Percentiles rank a stretch among this genome's conserved stretches.
Conservation (phyloP, 2,797 vertebrate species). For the Forpus xanthops region DNA sequence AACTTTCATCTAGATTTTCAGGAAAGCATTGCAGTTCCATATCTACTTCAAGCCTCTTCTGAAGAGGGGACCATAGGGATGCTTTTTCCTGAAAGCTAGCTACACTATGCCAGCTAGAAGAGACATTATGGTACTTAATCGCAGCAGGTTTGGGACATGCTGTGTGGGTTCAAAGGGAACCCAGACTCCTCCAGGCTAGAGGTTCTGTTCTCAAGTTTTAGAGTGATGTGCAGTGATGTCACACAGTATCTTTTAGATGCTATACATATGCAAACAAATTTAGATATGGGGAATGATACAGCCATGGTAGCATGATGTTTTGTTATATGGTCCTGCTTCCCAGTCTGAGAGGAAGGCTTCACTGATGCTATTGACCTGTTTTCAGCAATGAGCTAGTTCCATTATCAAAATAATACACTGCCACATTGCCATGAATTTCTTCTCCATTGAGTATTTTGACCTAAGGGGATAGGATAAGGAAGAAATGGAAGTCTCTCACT, state of each 20-base stretch:
- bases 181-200: background rate
- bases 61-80: background rate
- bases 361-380: background rate
- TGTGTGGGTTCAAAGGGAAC: background rate
- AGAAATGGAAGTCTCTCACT: background rate
- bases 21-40: background rate
- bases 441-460: background rate
- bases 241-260: background rate
- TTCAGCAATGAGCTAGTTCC: background rate
- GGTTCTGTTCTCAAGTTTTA: background rate
- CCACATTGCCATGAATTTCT: background rate
- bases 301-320: background rate
- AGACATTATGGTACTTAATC: background rate
- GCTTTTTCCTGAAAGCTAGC: background rate
- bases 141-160: background rate
- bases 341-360: background rate
- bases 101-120: background rate
- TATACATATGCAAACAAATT: background rate
- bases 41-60: background rate
- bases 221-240: background rate
- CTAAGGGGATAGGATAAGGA: background rate
- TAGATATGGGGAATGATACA: background rate
- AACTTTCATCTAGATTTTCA: background rate
- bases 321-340: background rate
- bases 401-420: background rate